phyloP scores from a whole-genome alignment of 2,113 vertebrate genomes.

The Grammomys dolichurus region DNA sequence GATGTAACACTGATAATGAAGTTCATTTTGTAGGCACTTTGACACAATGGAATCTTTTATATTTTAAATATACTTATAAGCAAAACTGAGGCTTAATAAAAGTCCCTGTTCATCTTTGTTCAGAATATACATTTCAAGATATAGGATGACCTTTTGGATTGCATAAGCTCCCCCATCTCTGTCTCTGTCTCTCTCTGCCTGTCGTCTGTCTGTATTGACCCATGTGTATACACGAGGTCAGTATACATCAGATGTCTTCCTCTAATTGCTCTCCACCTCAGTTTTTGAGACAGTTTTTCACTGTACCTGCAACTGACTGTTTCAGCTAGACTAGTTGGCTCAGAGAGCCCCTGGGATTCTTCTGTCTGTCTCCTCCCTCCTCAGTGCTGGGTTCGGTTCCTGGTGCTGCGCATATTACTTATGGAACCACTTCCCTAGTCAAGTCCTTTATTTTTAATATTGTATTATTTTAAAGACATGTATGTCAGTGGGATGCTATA shows the following conservation, averaged over 20 bases:
- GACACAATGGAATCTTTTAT: conserved; percentile 18
- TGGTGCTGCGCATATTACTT: no score
- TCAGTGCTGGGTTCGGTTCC: neutral
- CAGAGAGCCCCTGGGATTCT: neutral
- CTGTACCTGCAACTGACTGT: neutral
- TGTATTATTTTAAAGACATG: neutral
- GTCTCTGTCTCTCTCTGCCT: neutral
- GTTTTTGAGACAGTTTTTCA: neutral
- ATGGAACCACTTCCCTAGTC: neutral
- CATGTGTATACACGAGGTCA: neutral
- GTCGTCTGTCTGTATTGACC: neutral
- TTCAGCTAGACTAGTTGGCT: neutral
- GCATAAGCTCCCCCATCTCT: neutral
- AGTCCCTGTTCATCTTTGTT: neutral
- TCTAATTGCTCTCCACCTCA: neutral
- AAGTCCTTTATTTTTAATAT: conserved; percentile 8
- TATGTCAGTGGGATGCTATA: neutral
- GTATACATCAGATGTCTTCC: neutral
- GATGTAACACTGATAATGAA: neutral
- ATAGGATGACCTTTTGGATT: conserved; percentile 14
- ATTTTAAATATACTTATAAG: conserved; percentile 49
- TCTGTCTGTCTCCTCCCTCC: no score
- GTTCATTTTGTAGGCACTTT: conserved; percentile 24
- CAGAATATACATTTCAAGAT: neutral
- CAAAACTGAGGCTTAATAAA: conserved; percentile 39